A percentile compares a stretch with the other conserved stretches of the same genome.
These are phyloP conservation scores for Syrrhaptes paradoxus DNA, from an alignment of 2,113 vertebrate genomes.

Conservation along the genomic window DNA sequence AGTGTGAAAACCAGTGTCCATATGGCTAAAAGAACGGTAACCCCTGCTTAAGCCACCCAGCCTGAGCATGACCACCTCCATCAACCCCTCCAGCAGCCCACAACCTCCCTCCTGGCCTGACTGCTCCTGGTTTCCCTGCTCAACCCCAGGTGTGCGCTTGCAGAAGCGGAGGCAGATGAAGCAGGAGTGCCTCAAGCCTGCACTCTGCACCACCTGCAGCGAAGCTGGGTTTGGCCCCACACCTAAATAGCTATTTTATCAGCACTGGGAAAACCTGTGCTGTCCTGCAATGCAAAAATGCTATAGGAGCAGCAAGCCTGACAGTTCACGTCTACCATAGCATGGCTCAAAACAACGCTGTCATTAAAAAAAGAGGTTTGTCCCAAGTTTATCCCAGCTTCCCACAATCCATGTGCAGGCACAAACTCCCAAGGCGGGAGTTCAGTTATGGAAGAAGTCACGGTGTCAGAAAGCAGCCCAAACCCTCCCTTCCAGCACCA, in stretches of 20 bases:
- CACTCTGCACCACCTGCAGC: not conserved
- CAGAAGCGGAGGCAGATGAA: not conserved
- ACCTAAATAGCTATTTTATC: not conserved
- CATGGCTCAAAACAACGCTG: not conserved
- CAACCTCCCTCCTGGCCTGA: not conserved
- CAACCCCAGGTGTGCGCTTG: fast-evolving
- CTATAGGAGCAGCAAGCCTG: not conserved
- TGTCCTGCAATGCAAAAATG: not conserved
- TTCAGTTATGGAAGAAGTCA: not conserved
- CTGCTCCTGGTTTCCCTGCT: not conserved
- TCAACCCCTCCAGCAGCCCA: not conserved
- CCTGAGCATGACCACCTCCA: not conserved
- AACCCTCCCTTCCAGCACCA: not conserved
- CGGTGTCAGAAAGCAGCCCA: not conserved
- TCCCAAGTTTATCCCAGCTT: not conserved
- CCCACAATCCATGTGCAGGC: not conserved
- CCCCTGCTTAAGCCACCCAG: not conserved
- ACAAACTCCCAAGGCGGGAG: not conserved
- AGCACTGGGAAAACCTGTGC: not conserved
- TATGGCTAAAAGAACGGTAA: not conserved
- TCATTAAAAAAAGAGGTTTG: not conserved
- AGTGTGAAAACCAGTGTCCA: not conserved
- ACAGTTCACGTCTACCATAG: fast-evolving
- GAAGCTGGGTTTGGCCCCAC: not conserved
- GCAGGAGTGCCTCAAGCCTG: not conserved